These are phyloP conservation scores for Rutilus rutilus DNA, from an alignment of 2,113 vertebrate species.

Conservation along the genomic window DNA sequence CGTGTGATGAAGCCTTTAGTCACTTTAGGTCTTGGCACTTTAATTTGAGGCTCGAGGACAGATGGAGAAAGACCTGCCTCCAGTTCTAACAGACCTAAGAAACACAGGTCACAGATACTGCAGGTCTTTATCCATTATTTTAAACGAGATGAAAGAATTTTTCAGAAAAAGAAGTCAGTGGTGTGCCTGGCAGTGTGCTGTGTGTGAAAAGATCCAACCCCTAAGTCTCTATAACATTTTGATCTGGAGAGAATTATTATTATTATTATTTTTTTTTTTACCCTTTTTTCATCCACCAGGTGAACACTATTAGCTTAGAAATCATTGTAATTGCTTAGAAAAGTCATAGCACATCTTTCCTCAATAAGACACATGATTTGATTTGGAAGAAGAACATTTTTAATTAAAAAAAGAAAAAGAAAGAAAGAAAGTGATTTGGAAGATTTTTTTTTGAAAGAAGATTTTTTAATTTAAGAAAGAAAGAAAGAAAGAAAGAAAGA, in stretches of 20 bases:
- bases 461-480: no score
- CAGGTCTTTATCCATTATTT: neutral
- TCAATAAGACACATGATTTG: neutral
- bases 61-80: slow-evolving; percentile 78
- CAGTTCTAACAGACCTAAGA: slow-evolving; percentile 81
- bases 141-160: neutral
- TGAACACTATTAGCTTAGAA: neutral
- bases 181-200: neutral
- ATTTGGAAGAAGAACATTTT: neutral
- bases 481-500: no score
- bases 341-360: neutral
- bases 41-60: slow-evolving; percentile 68
- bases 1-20: slow-evolving; percentile 70
- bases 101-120: slow-evolving; percentile 36
- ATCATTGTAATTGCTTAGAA: neutral
- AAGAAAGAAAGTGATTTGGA: no score
- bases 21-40: slow-evolving; percentile 68
- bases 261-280: neutral
- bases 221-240: neutral
- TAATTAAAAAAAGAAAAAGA: no score
- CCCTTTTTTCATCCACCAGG: neutral
- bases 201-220: neutral
- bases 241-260: neutral
- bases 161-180: neutral
- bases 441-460: no score